Evolutionary conservation across 2,888 invertebrate genomes (phyloP).

Genomic region (Myopa testacea): DNA sequence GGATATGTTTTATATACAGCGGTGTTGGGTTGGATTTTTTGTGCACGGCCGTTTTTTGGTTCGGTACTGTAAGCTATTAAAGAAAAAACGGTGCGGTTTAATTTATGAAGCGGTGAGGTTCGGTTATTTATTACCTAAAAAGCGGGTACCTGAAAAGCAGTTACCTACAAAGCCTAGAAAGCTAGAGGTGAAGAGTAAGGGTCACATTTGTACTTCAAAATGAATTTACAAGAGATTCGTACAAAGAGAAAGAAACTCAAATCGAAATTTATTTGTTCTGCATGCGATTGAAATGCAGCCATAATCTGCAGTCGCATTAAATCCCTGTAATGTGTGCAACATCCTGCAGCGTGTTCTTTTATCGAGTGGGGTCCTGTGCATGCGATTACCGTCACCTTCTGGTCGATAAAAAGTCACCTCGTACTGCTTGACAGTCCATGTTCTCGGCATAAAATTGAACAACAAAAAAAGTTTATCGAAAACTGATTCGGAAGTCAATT

Average conservation of each 20-base stretch:
- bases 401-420: too few relatives aligned
- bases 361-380: background rate
- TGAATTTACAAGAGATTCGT: too few relatives aligned
- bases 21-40: background rate
- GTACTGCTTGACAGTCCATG: background rate
- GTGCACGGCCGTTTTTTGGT: too few relatives aligned
- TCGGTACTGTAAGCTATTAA: conserved; percentile 6
- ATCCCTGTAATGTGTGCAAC: background rate
- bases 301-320: conserved; percentile 17
- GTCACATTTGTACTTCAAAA: too few relatives aligned
- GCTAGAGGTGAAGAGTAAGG: too few relatives aligned
- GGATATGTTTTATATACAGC: background rate
- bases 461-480: conserved; percentile 41
- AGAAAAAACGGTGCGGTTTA: conserved; percentile 52
- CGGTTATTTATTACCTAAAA: conserved; percentile 9
- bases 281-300: background rate
- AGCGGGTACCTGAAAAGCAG: too few relatives aligned
- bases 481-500: conserved; percentile 43
- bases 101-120: conserved; percentile 53
- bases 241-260: too few relatives aligned
- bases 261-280: too few relatives aligned
- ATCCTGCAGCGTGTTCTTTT: background rate
- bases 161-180: too few relatives aligned
- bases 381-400: background rate
- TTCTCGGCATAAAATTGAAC: background rate